Conservation (phyloP, 2,888 invertebrate genomes). For the Limnephilus rhombicus region DNA sequence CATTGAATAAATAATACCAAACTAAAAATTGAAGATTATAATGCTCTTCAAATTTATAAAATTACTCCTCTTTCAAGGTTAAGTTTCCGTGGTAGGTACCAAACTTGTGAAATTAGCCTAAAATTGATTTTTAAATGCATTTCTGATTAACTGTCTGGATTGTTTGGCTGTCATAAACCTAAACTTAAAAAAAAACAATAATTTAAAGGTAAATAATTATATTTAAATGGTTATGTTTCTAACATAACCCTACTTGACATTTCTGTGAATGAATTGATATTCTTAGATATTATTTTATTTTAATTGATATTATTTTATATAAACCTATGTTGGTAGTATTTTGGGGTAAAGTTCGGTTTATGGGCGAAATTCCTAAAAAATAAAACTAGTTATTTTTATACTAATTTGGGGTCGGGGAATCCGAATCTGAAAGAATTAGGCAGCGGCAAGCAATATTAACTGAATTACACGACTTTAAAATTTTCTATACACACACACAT, state of each 20-base stretch:
- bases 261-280: neutral
- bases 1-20: neutral
- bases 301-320: too few species aligned
- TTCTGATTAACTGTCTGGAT: neutral
- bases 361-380: too few species aligned
- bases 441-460: too few species aligned
- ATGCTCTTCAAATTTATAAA: neutral
- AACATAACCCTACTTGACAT: neutral
- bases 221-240: neutral
- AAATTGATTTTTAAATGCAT: neutral
- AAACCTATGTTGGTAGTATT: neutral
- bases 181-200: neutral
- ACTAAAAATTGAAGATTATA: neutral
- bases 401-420: too few species aligned
- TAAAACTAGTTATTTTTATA: too few species aligned
- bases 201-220: neutral
- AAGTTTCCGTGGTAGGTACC: neutral
- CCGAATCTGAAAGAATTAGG: too few species aligned
- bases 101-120: neutral
- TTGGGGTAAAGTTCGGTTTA: too few species aligned
- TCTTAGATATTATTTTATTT: too few species aligned
- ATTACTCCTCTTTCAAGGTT: neutral
- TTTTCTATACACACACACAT: too few species aligned
- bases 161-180: neutral
- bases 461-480: too few species aligned